Conservation (phyloP, 2,888 invertebrate genomes). For the Oegoconia quadripuncta region DNA sequence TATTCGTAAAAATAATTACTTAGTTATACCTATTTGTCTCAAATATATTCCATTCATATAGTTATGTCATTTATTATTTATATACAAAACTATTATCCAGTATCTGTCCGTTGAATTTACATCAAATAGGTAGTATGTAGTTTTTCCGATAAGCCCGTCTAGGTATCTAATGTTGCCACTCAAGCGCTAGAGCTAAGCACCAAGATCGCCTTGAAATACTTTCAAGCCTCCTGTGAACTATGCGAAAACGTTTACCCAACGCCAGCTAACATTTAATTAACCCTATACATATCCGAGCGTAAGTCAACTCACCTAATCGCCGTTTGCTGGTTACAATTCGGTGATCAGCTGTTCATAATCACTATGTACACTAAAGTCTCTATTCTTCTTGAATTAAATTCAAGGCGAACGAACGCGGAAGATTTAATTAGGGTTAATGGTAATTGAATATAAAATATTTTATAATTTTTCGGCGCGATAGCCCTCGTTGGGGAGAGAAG, state of each 20-base stretch:
- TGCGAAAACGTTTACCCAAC: constrained; percentile 67
- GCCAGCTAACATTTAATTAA: constrained; percentile 53
- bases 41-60: too few species aligned
- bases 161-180: background rate
- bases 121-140: background rate
- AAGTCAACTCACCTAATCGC: constrained; percentile 56
- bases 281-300: constrained; percentile 21
- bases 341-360: constrained; percentile 33
- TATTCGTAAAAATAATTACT: too few species aligned
- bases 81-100: too few species aligned
- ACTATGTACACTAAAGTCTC: constrained; percentile 25
- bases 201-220: constrained; percentile 77
- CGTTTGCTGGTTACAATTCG: constrained; percentile 25
- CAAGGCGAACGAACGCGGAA: constrained; percentile 28
- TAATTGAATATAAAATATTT: constrained; percentile 5
- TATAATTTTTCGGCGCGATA: constrained; percentile 30
- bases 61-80: too few species aligned
- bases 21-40: background rate
- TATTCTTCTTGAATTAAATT: constrained; percentile 30
- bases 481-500: constrained; percentile 19
- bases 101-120: too few species aligned
- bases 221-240: constrained; percentile 69
- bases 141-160: background rate
- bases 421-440: constrained; percentile 2
- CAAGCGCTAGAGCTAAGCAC: constrained; percentile 26